These are phyloP conservation scores for Neoseiulus cucumeris DNA, from an alignment of 1,140 invertebrate genomes.

Conservation along the genomic window DNA sequence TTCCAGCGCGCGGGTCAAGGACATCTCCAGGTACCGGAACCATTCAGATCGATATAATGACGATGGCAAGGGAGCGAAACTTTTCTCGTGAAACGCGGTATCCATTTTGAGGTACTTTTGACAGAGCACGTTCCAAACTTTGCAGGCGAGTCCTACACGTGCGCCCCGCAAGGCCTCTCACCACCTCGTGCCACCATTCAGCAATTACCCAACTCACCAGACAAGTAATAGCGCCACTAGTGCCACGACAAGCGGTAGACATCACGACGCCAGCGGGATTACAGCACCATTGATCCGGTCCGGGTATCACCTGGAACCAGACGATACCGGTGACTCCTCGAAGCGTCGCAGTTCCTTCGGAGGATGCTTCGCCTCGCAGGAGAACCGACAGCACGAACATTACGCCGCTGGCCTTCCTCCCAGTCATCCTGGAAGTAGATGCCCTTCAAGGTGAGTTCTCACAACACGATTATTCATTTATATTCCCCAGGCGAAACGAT, in stretches of 20 bases:
- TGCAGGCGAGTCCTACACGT: background rate
- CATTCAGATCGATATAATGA: too few relatives aligned
- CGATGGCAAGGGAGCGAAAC: too few relatives aligned
- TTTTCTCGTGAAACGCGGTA: too few relatives aligned
- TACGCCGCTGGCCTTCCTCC: background rate
- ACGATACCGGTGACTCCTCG: background rate
- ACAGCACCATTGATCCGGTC: too few relatives aligned
- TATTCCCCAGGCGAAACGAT: background rate
- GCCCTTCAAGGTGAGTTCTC: background rate
- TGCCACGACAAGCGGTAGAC: background rate
- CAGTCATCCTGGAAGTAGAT: background rate
- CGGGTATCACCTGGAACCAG: background rate
- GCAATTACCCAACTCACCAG: background rate
- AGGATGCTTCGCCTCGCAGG: constrained; percentile 8
- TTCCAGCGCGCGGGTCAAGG: constrained; percentile 9
- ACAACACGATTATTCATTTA: background rate
- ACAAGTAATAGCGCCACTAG: background rate
- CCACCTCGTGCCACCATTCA: constrained; percentile 5
- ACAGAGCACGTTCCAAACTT: too few relatives aligned
- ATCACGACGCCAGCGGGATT: background rate
- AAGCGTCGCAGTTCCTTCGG: background rate
- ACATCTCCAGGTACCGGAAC: background rate
- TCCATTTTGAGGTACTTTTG: too few relatives aligned
- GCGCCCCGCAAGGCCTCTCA: constrained; percentile 10
- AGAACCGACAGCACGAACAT: constrained; percentile 9